Base-by-base conservation (phyloP, 2,888 invertebrate species). In the Chrysolina americana region DNA sequence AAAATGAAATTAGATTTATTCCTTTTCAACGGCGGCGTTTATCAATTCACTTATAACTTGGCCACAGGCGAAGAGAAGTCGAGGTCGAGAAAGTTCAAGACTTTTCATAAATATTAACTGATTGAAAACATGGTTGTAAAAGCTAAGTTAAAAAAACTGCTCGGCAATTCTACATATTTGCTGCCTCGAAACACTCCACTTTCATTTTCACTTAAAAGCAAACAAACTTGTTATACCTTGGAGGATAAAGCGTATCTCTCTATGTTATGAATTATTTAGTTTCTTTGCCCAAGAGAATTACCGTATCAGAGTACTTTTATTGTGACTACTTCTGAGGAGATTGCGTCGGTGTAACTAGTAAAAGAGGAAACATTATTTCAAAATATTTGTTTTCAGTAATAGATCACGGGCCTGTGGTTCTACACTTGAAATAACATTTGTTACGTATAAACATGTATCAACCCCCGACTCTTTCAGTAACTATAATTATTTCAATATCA, bases 201-300 rank as follows among this genome's bases (percentile, higher is more conserved):
- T 19, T 53, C 21, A 53, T 19, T 53, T 53, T 53, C 53, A 53
- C 53, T 53, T 53, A 21, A 21, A 19, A 53, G 53, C 53, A 21
- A 53, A 21, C 53, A 53, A 21, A 53, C 53, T 53, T 53, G 53
- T 53, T 11, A 19, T 53, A 53, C 53, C 53, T 53, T 21, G 2
- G 53, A 53, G 53, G 53, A 53, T 53, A 23, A 11, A 13, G 19
- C 53, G 53, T 53, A 53, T 53, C 53, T 53, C 53, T 21, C 11
- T 21, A 19, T 53, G 21, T 21, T 53, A 53, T 53, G 53, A 53
- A 53, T 53, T 21, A 53, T 53, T 53, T 53, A 53, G 21, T 13
- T 21, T 11, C 53, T 21, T 28, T 13, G 5, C 53, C 53, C 53
- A 11, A 11, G 53, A 53, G 53, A 53, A 21, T 53, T 5, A 11